Evolutionary conservation across 2,797 vertebrate genomes (phyloP).

Genomic region (Sebastes kiyomatsui): DNA sequence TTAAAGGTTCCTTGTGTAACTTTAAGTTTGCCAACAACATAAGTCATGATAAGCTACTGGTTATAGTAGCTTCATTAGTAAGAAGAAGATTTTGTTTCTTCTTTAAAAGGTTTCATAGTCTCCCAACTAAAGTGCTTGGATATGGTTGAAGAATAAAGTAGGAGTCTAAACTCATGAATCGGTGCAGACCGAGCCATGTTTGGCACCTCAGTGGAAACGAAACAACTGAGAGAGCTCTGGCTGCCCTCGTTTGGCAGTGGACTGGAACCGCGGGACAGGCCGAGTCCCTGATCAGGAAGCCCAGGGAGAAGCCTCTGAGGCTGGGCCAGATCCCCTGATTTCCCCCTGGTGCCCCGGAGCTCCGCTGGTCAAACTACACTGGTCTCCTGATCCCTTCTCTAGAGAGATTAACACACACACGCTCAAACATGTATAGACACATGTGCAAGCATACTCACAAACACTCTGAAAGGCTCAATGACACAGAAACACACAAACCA

Average conservation of each 20-base stretch:
- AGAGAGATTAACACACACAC: slow-evolving; percentile 51
- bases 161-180: slow-evolving; percentile 1
- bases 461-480: slow-evolving; percentile 4
- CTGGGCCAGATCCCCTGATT: slow-evolving; percentile 42
- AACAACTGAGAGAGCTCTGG: not conserved
- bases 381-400: slow-evolving; percentile 52
- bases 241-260: slow-evolving; percentile 47
- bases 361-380: slow-evolving; percentile 58
- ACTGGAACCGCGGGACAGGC: slow-evolving; percentile 35
- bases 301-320: slow-evolving; percentile 40
- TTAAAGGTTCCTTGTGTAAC: not conserved
- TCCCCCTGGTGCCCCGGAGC: slow-evolving; percentile 40
- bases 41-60: not conserved
- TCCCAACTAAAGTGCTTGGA: not conserved
- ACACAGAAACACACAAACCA: slow-evolving; percentile 9
- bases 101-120: not conserved
- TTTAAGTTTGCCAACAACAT: not conserved
- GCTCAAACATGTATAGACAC: slow-evolving; percentile 21
- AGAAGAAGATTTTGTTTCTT: not conserved
- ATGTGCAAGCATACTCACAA: slow-evolving; percentile 17
- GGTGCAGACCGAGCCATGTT: not conserved
- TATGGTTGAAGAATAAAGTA: not conserved
- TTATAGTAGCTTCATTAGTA: not conserved
- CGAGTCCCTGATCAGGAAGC: slow-evolving; percentile 43
- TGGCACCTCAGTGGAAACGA: slow-evolving; percentile 10